phyloP scores from a whole-genome alignment of 2,888 invertebrate species.

The Galerucella nymphaeae region DNA sequence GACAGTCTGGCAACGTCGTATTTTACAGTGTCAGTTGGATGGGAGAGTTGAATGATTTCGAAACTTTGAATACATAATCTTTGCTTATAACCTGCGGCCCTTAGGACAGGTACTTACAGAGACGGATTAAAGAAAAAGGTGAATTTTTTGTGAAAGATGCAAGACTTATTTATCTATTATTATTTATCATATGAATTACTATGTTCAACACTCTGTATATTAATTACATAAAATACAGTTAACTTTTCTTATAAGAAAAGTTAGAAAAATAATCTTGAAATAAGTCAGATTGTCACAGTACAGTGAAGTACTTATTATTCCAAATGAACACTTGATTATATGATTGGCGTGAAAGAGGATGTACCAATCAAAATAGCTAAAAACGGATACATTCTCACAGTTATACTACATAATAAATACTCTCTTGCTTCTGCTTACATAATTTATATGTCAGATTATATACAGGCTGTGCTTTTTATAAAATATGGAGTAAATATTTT shows the following conservation, averaged over 20 bases:
- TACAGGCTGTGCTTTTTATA: no score
- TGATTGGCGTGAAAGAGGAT: conserved; percentile 34
- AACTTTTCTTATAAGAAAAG: neutral
- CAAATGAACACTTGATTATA: conserved; percentile 19
- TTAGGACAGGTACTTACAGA: conserved; percentile 35
- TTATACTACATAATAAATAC: no score
- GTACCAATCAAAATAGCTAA: conserved; percentile 25
- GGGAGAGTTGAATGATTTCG: conserved; percentile 29
- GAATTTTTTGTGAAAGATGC: no score
- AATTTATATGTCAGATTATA: no score
- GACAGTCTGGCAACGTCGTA: conserved; percentile 13
- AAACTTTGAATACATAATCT: conserved; percentile 29
- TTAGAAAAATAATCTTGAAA: neutral
- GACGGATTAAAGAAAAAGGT: neutral
- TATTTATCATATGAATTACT: no score
- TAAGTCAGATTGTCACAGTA: neutral
- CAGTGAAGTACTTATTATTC: conserved; percentile 17
- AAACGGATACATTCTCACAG: neutral
- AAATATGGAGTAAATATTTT: no score
- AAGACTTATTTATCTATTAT: no score
- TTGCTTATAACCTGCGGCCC: conserved; percentile 27
- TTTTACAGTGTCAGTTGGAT: conserved; percentile 13
- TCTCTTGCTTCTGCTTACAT: no score
- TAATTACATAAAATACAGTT: neutral
- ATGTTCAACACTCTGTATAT: neutral